Evolutionary conservation across 2,888 invertebrate species (phyloP).

Genomic region (Crossocerus cetratus): DNA sequence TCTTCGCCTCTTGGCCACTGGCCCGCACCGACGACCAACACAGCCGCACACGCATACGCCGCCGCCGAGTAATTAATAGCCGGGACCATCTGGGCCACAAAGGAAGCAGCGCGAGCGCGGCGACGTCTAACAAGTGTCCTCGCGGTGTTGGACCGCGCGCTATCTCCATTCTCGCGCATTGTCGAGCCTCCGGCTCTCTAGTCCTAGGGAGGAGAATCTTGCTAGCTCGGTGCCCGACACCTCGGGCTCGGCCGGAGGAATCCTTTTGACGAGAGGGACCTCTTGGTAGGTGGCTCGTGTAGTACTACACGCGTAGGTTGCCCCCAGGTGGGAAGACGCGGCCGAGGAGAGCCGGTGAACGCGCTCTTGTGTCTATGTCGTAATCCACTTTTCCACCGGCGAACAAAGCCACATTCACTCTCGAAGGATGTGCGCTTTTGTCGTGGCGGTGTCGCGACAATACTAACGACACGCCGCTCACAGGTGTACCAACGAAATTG

Average conservation of each 20-base stretch:
- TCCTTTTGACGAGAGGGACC: constrained; percentile 27
- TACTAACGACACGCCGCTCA: constrained; percentile 7
- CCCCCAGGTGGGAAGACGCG: constrained; percentile 18
- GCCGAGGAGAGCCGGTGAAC: neutral
- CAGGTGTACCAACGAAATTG: constrained; percentile 24
- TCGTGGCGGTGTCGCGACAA: neutral
- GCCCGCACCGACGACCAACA: neutral
- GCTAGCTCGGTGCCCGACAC: constrained; percentile 35
- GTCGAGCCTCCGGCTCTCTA: constrained; percentile 54
- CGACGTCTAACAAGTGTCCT: constrained; percentile 65
- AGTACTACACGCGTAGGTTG: constrained; percentile 21
- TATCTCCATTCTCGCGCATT: constrained; percentile 59
- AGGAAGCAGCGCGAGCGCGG: constrained; percentile 53
- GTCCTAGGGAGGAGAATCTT: constrained; percentile 37
- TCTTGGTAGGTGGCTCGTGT: constrained; percentile 40
- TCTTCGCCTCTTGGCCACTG: constrained; percentile 12
- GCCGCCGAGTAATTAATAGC: constrained; percentile 57
- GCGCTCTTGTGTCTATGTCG: constrained; percentile 20
- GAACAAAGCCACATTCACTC: constrained; percentile 13
- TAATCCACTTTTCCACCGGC: constrained; percentile 35
- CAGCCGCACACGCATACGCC: neutral
- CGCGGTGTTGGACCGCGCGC: constrained; percentile 45
- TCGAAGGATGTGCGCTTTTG: neutral
- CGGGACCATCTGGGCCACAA: constrained; percentile 50
- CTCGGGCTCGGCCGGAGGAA: constrained; percentile 4